Conservation (phyloP, 2,797 vertebrate genomes). For the Capromys pilorides region DNA sequence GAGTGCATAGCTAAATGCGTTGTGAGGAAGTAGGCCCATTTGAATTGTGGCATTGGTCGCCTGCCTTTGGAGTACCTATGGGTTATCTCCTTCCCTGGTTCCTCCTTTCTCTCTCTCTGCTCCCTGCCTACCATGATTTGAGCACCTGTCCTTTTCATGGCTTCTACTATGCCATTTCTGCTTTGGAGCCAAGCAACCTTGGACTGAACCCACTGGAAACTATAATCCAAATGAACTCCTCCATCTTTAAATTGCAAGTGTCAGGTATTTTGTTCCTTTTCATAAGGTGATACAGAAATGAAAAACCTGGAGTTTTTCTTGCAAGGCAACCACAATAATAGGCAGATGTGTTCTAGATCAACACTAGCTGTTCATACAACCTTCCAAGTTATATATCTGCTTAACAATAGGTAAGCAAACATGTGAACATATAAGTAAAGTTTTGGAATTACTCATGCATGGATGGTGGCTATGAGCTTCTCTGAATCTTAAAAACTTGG, state of each 20-base stretch:
- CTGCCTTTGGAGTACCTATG: not conserved
- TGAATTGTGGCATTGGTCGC: not conserved
- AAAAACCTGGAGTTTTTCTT: not conserved
- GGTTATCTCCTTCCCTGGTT: not conserved
- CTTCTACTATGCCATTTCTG: not conserved
- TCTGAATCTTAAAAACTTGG: not conserved
- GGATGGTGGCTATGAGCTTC: not conserved
- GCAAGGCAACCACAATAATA: not conserved
- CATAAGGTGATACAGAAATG: not conserved
- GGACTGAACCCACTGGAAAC: not conserved
- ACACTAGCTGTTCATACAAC: not conserved
- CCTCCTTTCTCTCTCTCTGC: not conserved
- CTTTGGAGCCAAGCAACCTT: no score
- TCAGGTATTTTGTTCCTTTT: not conserved
- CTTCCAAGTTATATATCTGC: not conserved
- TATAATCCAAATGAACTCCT: not conserved
- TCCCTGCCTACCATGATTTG: not conserved
- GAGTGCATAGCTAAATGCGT: not conserved
- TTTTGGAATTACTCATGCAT: not conserved
- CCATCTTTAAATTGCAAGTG: not conserved
- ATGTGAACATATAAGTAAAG: not conserved
- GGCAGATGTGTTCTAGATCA: not conserved
- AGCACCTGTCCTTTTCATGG: not conserved
- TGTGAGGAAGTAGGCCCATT: not conserved
- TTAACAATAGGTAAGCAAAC: not conserved